Evolutionary conservation across 2,113 vertebrate species (phyloP).

Genomic region (Numenius arquata): DNA sequence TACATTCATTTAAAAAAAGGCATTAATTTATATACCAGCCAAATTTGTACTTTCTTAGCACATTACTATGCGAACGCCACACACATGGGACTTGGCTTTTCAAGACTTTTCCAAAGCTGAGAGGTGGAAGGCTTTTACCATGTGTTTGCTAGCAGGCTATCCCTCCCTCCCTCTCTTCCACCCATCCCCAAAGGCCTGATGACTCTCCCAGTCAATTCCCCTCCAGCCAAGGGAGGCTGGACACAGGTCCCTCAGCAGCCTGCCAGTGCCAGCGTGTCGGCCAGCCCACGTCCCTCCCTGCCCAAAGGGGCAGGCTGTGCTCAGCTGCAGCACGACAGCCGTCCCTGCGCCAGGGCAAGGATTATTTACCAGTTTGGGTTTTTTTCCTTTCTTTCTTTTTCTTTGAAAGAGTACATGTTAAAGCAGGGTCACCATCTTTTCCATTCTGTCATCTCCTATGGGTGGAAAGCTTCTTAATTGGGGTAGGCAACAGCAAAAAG

Average conservation of each 20-base stretch:
- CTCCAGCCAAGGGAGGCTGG: constrained; percentile 7
- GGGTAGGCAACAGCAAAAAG: not conserved
- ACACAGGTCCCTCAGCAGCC: not conserved
- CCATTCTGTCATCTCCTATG: not conserved
- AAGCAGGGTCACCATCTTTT: not conserved
- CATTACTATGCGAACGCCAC: not conserved
- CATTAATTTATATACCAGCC: not conserved
- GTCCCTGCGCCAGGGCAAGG: not conserved
- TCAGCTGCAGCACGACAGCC: not conserved
- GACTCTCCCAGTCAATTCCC: constrained; percentile 4
- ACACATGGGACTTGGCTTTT: not conserved
- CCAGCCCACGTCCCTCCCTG: not conserved
- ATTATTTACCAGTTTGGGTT: not conserved
- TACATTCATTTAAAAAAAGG: not conserved
- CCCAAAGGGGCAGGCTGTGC: constrained; percentile 6
- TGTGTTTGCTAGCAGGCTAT: not conserved
- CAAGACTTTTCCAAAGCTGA: constrained; percentile 24
- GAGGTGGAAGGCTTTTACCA: constrained; percentile 40
- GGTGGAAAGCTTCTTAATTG: not conserved
- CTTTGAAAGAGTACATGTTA: not conserved
- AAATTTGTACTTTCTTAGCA: not conserved
- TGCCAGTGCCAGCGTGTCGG: not conserved
- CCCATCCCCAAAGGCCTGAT: constrained; percentile 31
- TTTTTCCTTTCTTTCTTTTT: not conserved
- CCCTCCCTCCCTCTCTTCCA: not conserved